A percentile compares a stretch with the other conserved stretches of the same genome.
Evolutionary conservation across 2,797 vertebrate species (phyloP).

Genomic region (Arrhamphus sclerolepis): DNA sequence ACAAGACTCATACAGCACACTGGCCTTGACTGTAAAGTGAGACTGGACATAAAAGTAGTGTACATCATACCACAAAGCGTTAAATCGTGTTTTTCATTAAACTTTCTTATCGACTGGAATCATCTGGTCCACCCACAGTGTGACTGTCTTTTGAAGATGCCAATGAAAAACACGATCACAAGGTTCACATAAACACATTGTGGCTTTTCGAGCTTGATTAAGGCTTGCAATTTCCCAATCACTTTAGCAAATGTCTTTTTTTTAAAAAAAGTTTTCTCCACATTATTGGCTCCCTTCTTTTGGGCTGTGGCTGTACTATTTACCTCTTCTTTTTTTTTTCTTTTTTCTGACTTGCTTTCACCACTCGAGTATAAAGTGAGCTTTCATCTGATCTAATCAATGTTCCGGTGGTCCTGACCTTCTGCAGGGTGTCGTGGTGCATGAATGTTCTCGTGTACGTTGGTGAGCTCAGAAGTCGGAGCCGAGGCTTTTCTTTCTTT

Average conservation of each 20-base stretch:
- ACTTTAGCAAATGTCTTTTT: slow-evolving; percentile 45
- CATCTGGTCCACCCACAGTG: slow-evolving; percentile 5
- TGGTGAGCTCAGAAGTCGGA: too few relatives aligned
- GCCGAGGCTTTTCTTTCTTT: background rate
- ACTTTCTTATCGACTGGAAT: background rate
- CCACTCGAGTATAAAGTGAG: slow-evolving; percentile 26
- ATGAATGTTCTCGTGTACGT: background rate
- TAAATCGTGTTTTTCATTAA: background rate
- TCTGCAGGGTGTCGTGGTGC: slow-evolving; percentile 1
- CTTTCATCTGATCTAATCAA: slow-evolving; percentile 44
- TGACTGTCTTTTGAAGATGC: slow-evolving; percentile 18
- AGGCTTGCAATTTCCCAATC: slow-evolving; percentile 30
- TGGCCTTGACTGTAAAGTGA: background rate
- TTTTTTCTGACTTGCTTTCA: slow-evolving; percentile 24
- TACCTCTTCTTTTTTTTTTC: slow-evolving; percentile 21
- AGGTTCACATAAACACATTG: slow-evolving; percentile 17
- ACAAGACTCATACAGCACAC: too few relatives aligned
- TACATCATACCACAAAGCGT: background rate
- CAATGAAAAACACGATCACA: slow-evolving; percentile 28
- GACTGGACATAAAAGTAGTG: background rate
- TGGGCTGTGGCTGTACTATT: slow-evolving; percentile 19
- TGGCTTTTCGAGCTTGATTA: slow-evolving; percentile 15
- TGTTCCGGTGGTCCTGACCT: slow-evolving; percentile 18
- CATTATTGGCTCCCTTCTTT: slow-evolving; percentile 34
- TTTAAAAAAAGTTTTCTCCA: too few relatives aligned